Base-by-base conservation (phyloP, 2,113 vertebrate genomes). In the Tapirus terrestris region DNA sequence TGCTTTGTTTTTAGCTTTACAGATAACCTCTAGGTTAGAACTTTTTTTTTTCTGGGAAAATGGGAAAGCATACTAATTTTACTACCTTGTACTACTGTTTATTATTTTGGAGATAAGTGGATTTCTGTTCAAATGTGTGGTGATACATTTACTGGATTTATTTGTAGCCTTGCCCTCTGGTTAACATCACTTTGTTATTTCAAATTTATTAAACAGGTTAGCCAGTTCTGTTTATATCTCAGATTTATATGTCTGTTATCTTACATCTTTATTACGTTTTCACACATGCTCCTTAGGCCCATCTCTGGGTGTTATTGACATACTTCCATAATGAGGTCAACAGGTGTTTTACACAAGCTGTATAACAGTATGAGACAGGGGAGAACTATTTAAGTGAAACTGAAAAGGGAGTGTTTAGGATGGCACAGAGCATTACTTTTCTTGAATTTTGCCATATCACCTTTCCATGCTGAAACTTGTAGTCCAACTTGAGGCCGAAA, bases 251-350 rank as follows among this genome's bases (percentile, higher is more conserved):
- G 31, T 67, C n/a, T 94, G 31, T 68, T 96, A n/a, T 85, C 25
- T 90, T 85, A 96, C 17, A 75, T 89, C 39, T 83, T 94, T 17
- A 72, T 68, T 83, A 27, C 23, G 25, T 75, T 94, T 96, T 83
- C 85, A 85, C 48, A 36, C 10, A 12, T 63, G 43, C 18, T 94
- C 5, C 67, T 77, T 96, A 77, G 60, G n/a, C 72, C 33, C 1
- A 6, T 94, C 20, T 95, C 27, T 72, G 81, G n/a, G 20, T 91
- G 43, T 92, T 95, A 17, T 0, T 97, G 95, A 95, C 92, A 18
- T 94, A n/a, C 51, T 77, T 89, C 39, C n/a, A 73, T 80, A 96
- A 89, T 93, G 89, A 94, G 88, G 95, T 81, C 96, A 97, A 27
- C 91, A 91, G 43, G 56, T 98, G 67, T 94, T 96, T 84, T 67